Conservation (phyloP, 2,113 vertebrate species). For the Cathartes aura region DNA sequence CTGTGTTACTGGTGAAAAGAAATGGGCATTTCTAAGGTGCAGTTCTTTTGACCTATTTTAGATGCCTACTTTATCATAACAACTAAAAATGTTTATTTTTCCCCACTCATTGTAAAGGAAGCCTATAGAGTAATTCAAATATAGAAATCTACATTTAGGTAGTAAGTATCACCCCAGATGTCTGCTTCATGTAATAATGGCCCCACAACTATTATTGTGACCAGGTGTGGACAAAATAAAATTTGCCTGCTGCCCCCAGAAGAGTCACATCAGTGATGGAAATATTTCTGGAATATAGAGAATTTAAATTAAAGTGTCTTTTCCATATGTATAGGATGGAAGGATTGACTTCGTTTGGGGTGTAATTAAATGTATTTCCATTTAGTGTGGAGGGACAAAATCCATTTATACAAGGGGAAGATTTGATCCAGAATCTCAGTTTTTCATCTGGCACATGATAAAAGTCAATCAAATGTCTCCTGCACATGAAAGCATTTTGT, state of each 20-base stretch:
- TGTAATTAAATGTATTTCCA: not conserved
- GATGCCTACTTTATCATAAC: not conserved
- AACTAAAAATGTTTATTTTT: not conserved
- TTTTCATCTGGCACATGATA: not conserved
- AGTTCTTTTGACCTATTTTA: not conserved
- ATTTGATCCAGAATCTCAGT: not conserved
- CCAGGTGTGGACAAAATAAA: not conserved
- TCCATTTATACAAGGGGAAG: not conserved
- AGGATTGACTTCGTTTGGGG: not conserved
- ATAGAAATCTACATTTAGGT: not conserved
- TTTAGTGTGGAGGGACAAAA: not conserved
- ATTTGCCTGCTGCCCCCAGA: not conserved
- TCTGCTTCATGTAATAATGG: not conserved
- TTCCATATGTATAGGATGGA: not conserved
- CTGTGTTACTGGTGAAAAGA: not conserved
- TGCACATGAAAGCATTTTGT: not conserved
- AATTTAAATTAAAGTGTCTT: not conserved
- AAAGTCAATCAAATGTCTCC: not conserved
- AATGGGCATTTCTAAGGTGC: not conserved
- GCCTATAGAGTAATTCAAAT: not conserved
- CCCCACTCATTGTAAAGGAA: not conserved
- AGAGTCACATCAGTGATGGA: not conserved
- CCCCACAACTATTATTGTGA: not conserved
- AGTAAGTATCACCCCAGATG: not conserved
- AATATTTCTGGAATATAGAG: not conserved